Conservation (phyloP, 2,888 invertebrate genomes). For the Tethea ocularis region DNA sequence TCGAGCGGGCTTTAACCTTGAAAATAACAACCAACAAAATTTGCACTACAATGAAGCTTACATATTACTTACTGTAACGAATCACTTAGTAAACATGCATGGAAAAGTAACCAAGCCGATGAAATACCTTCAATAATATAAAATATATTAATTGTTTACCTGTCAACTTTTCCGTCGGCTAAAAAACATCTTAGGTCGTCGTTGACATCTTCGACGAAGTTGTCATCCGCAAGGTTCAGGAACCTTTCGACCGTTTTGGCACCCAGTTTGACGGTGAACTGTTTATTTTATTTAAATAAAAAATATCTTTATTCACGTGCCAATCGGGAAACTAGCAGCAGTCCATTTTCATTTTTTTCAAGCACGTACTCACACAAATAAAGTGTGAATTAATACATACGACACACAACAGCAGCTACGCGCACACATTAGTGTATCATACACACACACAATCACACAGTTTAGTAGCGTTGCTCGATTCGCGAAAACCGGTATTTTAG, state of each 20-base stretch:
- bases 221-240: conserved; percentile 75
- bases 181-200: conserved; percentile 80
- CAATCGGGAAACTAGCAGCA: conserved; percentile 62
- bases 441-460: not conserved
- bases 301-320: conserved; percentile 68
- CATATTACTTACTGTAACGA: conserved; percentile 13
- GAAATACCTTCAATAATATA: conserved; percentile 32
- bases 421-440: too few species aligned
- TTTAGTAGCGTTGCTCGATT: too few species aligned
- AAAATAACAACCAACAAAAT: conserved; percentile 45
- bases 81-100: conserved; percentile 9
- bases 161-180: conserved; percentile 75
- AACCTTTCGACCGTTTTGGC: conserved; percentile 80
- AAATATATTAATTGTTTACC: conserved; percentile 71
- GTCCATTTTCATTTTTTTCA: conserved; percentile 63
- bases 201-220: conserved; percentile 79
- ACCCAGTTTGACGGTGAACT: conserved; percentile 78
- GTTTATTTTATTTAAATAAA: conserved; percentile 54
- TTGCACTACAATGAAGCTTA: conserved; percentile 15
- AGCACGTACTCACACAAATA: conserved; percentile 30
- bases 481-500: not conserved
- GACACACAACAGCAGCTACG: not conserved
- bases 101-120: conserved; percentile 18
- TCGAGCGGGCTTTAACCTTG: conserved; percentile 62
- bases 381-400: conserved; percentile 16